Percentiles rank a stretch among this genome's conserved stretches.
Evolutionary conservation across 1,140 invertebrate genomes (phyloP).

Genomic region (Myzus persicae): DNA sequence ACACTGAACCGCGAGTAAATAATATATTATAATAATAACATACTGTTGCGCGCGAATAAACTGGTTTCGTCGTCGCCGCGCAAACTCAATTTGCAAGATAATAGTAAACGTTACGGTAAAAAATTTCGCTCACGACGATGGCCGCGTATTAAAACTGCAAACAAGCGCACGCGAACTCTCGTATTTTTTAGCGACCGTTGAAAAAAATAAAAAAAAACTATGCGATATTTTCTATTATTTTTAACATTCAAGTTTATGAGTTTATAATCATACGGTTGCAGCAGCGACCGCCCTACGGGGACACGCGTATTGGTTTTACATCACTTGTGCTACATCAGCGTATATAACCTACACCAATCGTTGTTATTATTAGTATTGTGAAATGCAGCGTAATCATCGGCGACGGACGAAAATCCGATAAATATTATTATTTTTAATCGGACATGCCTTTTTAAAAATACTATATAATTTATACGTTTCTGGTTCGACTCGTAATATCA

Average conservation of each 20-base stretch:
- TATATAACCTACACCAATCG: neutral
- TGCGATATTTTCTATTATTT: neutral
- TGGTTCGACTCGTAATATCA: too few species aligned
- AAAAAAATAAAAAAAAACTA: neutral
- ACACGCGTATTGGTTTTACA: conserved; percentile 1
- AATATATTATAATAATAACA: neutral
- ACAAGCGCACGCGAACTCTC: neutral
- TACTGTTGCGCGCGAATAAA: neutral
- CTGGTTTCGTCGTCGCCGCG: neutral
- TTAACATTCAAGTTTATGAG: neutral
- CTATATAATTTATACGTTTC: neutral
- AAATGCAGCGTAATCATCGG: neutral
- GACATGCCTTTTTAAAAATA: neutral
- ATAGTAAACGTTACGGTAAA: neutral
- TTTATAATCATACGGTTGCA: neutral
- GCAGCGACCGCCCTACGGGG: neutral
- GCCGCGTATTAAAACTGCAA: neutral
- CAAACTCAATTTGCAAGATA: neutral
- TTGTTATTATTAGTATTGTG: neutral
- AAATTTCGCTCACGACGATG: neutral
- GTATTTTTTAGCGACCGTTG: neutral
- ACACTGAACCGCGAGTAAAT: neutral
- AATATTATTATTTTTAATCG: neutral
- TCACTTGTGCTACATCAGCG: neutral
- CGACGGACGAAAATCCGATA: neutral